Evolutionary conservation across 2,113 vertebrate species (phyloP).

Genomic region (Collichthys lucidus): DNA sequence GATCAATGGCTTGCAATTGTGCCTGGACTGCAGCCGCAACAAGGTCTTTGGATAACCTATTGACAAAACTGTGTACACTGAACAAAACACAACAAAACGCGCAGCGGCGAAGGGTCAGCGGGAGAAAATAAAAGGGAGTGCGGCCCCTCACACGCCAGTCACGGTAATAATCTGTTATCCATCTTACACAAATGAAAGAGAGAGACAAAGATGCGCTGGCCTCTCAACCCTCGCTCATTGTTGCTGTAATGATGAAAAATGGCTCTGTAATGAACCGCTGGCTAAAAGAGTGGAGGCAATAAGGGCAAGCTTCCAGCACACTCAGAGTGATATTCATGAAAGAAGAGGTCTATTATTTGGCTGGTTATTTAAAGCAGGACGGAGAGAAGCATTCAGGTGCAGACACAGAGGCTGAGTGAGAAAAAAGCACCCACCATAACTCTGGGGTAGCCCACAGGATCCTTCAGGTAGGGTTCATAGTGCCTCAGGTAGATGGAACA

Average conservation of each 20-base stretch:
- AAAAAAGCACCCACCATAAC: constrained; percentile 86
- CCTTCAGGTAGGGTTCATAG: constrained; percentile 92
- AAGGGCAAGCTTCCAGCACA: constrained; percentile 46
- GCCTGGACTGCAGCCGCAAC: constrained; percentile 68
- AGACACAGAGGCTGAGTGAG: background rate
- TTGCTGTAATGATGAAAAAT: constrained; percentile 74
- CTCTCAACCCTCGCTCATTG: constrained; percentile 52
- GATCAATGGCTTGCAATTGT: constrained; percentile 82
- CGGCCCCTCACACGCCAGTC: constrained; percentile 5
- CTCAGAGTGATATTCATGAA: constrained; percentile 47
- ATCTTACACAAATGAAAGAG: constrained; percentile 61
- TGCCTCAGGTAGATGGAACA: constrained; percentile 89
- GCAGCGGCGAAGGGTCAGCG: constrained; percentile 33
- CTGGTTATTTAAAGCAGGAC: constrained; percentile 46
- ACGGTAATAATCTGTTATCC: constrained; percentile 57
- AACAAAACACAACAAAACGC: constrained; percentile 66
- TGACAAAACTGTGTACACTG: constrained; percentile 64
- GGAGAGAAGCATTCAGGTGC: constrained; percentile 36
- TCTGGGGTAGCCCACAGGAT: constrained; percentile 91
- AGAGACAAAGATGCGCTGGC: constrained; percentile 52
- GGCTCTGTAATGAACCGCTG: constrained; percentile 53
- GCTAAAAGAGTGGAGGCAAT: constrained; percentile 49
- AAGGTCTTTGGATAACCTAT: constrained; percentile 86
- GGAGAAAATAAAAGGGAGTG: constrained; percentile 28
- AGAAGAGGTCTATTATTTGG: constrained; percentile 50